These are phyloP conservation scores for Pseudochirops cupreus DNA, from an alignment of 2,797 vertebrate species.

Conservation along the genomic window DNA sequence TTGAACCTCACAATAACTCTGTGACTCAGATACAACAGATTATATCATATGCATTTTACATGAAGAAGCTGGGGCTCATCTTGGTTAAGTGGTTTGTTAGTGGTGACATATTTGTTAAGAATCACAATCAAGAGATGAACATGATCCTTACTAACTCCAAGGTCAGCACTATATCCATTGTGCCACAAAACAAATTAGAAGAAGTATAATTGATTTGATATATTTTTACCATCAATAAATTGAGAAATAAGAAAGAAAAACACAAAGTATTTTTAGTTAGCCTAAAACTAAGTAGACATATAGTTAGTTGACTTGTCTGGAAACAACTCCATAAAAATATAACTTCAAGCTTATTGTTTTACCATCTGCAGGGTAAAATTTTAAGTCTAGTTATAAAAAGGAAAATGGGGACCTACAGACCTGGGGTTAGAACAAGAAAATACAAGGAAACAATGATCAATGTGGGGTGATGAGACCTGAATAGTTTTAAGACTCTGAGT, in stretches of 20 bases:
- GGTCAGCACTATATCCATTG: not conserved
- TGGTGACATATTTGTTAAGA: not conserved
- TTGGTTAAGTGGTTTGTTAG: not conserved
- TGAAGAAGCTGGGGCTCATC: not conserved
- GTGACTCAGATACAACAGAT: slow-evolving; percentile 34
- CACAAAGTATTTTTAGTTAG: not conserved
- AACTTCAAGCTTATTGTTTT: not conserved
- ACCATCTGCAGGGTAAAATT: not conserved
- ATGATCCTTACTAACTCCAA: slow-evolving; percentile 5
- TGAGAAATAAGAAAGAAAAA: not conserved
- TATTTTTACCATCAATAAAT: not conserved
- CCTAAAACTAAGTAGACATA: not conserved
- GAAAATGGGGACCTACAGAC: not conserved
- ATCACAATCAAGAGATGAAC: not conserved
- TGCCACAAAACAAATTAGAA: not conserved
- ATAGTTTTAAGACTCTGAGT: not conserved
- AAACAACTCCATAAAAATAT: not conserved
- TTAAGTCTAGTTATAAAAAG: not conserved
- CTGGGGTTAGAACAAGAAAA: not conserved
- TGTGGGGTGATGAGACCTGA: not conserved
- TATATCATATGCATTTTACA: not conserved
- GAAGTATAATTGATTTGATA: not conserved
- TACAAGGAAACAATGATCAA: no score
- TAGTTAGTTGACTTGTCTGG: not conserved
- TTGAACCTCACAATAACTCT: slow-evolving; percentile 56